A percentile compares a stretch with the other conserved stretches of the same genome.
Conservation (phyloP, 1,140 invertebrate genomes). For the Thaumatotibia leucotreta region DNA sequence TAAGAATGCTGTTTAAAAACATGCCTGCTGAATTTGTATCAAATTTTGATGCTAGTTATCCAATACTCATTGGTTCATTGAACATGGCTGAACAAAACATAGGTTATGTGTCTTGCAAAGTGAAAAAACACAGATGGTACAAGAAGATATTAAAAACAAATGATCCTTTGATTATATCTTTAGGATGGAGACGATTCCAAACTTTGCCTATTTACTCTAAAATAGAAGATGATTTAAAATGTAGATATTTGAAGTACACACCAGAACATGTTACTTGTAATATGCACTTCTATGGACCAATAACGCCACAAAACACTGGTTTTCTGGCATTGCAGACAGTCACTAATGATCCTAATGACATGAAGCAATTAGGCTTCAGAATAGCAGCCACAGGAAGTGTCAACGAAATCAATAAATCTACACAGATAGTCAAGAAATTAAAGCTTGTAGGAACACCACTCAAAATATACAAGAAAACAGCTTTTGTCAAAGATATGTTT, state of each 20-base stretch:
- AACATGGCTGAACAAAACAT: conserved; percentile 96
- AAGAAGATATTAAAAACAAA: conserved; percentile 96
- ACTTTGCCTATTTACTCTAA: conserved; percentile 95
- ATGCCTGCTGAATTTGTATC: conserved; percentile 95
- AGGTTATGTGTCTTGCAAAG: conserved; percentile 93
- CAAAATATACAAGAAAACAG: conserved; percentile 98
- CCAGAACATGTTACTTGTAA: conserved; percentile 97
- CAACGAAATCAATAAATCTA: conserved; percentile 95
- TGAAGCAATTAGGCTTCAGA: conserved; percentile 89
- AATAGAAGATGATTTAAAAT: conserved; percentile 96
- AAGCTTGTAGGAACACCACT: conserved; percentile 95
- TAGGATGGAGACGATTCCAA: conserved; percentile 99
- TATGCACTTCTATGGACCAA: conserved; percentile 97
- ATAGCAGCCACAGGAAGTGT: conserved; percentile 98
- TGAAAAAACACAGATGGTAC: conserved; percentile 99
- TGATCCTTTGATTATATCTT: conserved; percentile 96
- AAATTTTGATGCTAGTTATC: conserved; percentile 95
- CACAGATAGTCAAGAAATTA: conserved; percentile 97
- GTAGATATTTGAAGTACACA: conserved; percentile 97
- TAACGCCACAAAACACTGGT: conserved; percentile 96
- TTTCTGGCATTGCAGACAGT: conserved; percentile 93
- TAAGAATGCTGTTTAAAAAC: conserved; percentile 84
- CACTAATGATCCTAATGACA: conserved; percentile 77
- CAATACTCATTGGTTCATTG: conserved; percentile 94
- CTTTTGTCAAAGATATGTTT: conserved; percentile 99